These are phyloP conservation scores for Orgyia antiqua DNA, from an alignment of 2,888 invertebrate species.

Conservation along the genomic window DNA sequence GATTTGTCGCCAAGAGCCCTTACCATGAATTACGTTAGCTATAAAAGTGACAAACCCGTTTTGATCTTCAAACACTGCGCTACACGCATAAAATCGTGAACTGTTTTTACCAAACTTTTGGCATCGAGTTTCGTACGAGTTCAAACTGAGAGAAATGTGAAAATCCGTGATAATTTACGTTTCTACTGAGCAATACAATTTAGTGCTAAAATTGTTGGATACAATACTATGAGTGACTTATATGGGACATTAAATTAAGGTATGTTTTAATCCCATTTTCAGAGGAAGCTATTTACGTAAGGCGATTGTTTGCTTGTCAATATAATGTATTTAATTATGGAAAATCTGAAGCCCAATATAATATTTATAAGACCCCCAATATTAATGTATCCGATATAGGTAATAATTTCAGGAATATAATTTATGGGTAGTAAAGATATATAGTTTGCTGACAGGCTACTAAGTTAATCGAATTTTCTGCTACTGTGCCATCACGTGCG, in stretches of 20 bases:
- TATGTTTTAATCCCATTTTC: no score
- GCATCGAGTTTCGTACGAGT: slow-evolving; percentile 25
- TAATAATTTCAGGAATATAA: slow-evolving; percentile 44
- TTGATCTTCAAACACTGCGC: slow-evolving; percentile 34
- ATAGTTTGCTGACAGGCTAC: slow-evolving; percentile 54
- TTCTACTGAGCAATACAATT: slow-evolving; percentile 8
- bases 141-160: slow-evolving; percentile 25
- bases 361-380: no score
- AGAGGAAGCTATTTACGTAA: no score
- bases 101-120: slow-evolving; percentile 14
- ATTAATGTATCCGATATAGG: slow-evolving; percentile 43
- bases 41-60: slow-evolving; percentile 44
- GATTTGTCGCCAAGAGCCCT: slow-evolving; percentile 71
- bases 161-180: slow-evolving; percentile 18
- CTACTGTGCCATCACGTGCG: slow-evolving; percentile 55
- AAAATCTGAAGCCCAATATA: no score
- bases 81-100: slow-evolving; percentile 29
- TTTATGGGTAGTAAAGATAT: slow-evolving; percentile 45
- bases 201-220: slow-evolving; percentile 6
- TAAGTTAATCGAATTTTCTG: slow-evolving; percentile 66
- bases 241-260: no score
- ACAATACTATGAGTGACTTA: slow-evolving; percentile 3
- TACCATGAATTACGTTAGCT: slow-evolving; percentile 53
- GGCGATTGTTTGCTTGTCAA: no score
- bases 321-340: no score